phyloP scores from a whole-genome alignment of 2,888 invertebrate species.

The Argynnis bischoffii region DNA sequence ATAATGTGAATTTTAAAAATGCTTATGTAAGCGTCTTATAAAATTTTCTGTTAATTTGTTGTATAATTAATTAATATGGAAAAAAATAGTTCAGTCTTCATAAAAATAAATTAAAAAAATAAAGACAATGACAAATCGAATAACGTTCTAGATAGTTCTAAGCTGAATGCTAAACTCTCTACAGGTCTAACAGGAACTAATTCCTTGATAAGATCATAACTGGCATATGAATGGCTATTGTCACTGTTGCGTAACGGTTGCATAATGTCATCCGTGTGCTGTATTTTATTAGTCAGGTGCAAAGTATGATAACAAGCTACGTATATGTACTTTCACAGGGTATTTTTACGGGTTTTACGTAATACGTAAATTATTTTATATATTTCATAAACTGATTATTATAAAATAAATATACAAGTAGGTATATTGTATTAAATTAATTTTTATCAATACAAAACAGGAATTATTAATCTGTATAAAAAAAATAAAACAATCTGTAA shows the following conservation, averaged over 20 bases:
- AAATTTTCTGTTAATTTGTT: no score
- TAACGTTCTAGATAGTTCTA: neutral
- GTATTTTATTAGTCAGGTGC: slow-evolving; percentile 60
- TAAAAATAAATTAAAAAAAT: no score
- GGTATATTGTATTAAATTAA: no score
- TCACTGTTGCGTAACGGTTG: slow-evolving; percentile 28
- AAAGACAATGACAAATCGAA: neutral
- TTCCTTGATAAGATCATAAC: slow-evolving; percentile 24
- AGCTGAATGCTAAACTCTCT: neutral
- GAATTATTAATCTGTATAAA: no score
- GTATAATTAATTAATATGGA: no score
- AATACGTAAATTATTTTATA: slow-evolving; percentile 17
- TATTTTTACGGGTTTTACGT: slow-evolving; percentile 50
- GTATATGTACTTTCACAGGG: slow-evolving; percentile 60
- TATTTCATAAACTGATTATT: no score
- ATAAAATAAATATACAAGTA: no score
- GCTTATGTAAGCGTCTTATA: no score
- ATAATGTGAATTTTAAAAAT: no score
- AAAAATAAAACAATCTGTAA: no score
- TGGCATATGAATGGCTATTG: slow-evolving; percentile 17
- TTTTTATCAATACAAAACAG: no score
- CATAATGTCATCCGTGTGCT: slow-evolving; percentile 42
- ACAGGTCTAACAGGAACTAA: slow-evolving; percentile 10
- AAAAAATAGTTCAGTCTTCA: no score
- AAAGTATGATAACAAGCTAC: slow-evolving; percentile 62